These are phyloP conservation scores for Ambastaia sidthimunki DNA, from an alignment of 2,797 vertebrate species.

Conservation along the genomic window DNA sequence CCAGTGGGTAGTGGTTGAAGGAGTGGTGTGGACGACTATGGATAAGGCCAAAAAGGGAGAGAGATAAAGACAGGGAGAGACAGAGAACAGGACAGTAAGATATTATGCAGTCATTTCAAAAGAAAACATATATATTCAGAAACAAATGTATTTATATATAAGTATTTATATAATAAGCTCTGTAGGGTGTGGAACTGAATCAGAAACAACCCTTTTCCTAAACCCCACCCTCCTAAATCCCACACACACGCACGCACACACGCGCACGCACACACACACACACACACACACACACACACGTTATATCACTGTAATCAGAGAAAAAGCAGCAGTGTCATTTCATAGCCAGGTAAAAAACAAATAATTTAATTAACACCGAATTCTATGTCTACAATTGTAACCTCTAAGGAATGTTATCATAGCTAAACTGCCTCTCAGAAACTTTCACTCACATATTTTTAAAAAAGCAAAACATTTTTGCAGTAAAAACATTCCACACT, in stretches of 20 bases:
- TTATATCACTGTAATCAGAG: no score
- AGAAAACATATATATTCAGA: background rate
- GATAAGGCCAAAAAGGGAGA: slow-evolving; percentile 3
- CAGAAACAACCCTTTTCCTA: no score
- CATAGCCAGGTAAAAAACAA: no score
- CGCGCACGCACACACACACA: no score
- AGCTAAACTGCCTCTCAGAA: background rate
- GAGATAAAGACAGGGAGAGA: background rate
- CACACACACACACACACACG: no score
- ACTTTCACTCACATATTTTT: background rate
- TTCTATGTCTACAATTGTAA: background rate
- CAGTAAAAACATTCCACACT: background rate
- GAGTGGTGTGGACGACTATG: slow-evolving; percentile 37
- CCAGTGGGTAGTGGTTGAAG: slow-evolving; percentile 13
- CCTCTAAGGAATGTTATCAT: background rate
- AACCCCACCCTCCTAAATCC: no score
- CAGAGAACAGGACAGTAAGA: slow-evolving; percentile 9
- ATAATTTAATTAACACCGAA: background rate
- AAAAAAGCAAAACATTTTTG: background rate
- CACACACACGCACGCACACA: no score
- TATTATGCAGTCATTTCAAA: background rate
- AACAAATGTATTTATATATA: background rate
- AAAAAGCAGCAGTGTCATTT: no score
- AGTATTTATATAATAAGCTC: no score
- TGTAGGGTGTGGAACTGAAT: no score